These are phyloP conservation scores for Aporophyla lueneburgensis DNA, from an alignment of 2,888 invertebrate genomes.

Conservation along the genomic window DNA sequence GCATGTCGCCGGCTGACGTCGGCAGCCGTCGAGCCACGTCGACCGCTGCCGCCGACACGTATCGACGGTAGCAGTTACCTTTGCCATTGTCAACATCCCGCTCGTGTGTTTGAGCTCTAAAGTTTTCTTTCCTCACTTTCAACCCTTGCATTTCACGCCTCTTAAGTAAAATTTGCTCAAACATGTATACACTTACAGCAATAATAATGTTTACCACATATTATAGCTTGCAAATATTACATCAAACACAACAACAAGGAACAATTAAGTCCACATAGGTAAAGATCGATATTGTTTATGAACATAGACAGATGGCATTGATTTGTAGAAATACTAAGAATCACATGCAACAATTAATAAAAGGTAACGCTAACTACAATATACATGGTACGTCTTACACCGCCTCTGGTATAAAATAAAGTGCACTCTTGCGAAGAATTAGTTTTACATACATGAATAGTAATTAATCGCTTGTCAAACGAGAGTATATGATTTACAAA, in stretches of 20 bases:
- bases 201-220: too few species aligned
- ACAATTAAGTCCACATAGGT: not conserved
- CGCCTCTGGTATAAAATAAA: conserved; percentile 9
- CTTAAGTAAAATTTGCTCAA: too few species aligned
- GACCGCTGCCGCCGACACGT: too few species aligned
- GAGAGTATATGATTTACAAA: conserved; percentile 30
- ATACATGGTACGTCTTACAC: conserved; percentile 1
- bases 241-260: not conserved
- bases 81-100: too few species aligned
- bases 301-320: not conserved
- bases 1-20: too few species aligned
- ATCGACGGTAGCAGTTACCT: too few species aligned
- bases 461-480: conserved; percentile 39
- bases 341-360: conserved; percentile 5
- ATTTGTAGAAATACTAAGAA: conserved; percentile 14
- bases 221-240: too few species aligned
- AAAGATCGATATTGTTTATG: not conserved
- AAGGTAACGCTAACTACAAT: conserved; percentile 29
- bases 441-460: conserved; percentile 35
- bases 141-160: not conserved
- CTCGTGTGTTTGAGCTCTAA: too few species aligned
- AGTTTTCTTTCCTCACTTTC: too few species aligned
- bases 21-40: too few species aligned
- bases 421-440: conserved; percentile 14
- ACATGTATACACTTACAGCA: too few species aligned